Evolutionary conservation across 92 coral and sea anemone species (phyloP).

Genomic region (Scolanthus callimorphus): DNA sequence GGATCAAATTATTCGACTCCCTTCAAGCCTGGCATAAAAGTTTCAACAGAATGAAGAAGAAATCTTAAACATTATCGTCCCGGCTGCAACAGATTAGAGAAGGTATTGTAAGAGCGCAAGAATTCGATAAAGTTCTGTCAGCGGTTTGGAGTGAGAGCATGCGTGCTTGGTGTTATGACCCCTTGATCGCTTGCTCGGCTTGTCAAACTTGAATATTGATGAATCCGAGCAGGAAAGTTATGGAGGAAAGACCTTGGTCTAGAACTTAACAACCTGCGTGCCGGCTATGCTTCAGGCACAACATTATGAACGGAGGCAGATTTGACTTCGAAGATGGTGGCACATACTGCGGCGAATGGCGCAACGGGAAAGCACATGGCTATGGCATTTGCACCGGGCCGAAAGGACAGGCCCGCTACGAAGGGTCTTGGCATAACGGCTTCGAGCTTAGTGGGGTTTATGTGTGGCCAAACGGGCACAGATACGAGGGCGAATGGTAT

Average conservation of each 20-base stretch:
- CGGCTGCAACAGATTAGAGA: neutral
- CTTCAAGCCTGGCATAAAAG: too few relatives aligned
- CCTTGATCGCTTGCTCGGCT: conserved; percentile 3
- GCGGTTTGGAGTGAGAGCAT: conserved; percentile 16
- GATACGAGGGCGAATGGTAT: conserved; percentile 81
- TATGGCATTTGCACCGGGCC: conserved; percentile 92
- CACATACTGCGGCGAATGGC: conserved; percentile 89
- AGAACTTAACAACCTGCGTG: conserved; percentile 5
- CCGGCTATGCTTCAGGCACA: conserved; percentile 77
- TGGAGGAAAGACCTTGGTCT: neutral
- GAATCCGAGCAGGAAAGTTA: neutral
- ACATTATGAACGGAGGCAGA: conserved; percentile 88
- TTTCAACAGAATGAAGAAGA: neutral
- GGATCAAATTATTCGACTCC: neutral
- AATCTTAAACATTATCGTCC: neutral
- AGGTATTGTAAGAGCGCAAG: neutral
- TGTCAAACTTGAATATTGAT: conserved; percentile 6
- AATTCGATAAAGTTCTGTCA: neutral
- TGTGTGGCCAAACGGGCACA: conserved; percentile 94
- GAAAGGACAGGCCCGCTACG: conserved; percentile 91
- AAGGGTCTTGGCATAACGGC: conserved; percentile 87
- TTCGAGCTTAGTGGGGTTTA: conserved; percentile 84
- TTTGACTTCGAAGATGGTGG: conserved; percentile 98
- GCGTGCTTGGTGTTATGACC: conserved; percentile 10
- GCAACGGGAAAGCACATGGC: conserved; percentile 88